Evolutionary conservation across 2,888 invertebrate genomes (phyloP), one percentile per base, ranked within the genome.

Genomic region (Brachyptera putata): DNA sequence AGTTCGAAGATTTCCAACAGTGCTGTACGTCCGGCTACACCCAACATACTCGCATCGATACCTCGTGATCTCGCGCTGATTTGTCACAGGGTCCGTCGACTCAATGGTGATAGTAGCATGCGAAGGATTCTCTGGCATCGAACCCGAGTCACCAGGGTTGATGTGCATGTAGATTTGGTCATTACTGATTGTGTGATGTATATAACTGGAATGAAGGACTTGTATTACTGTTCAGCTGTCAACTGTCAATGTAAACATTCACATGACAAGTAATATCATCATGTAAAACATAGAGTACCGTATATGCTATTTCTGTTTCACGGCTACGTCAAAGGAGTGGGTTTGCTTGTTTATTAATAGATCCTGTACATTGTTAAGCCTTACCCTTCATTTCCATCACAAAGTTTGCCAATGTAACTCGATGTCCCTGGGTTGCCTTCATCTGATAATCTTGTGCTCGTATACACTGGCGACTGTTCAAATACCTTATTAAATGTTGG

Each of bases 1-100:
- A 63, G 95, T 95, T 71, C 93, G 84, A 66, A 96, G 80, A 77
- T 96, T 96, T 56, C 95, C 95, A 67, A 92, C 87, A 4, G 95
- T 95, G 73, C 93, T 95, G 75, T 95, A 95, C 58, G 91, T 91
- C 68, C 94, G 80, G 64, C 83, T 80, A 74, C 95, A 95, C 14
- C 91, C 91, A 63, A 89, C 87, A 76, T 88, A 94, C 76, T 93
- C 90, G 77, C 95, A 96, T 70, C 82, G 84, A 74, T 90, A 94
- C 68, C 92, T 80, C 68, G 85, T 85, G 39, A 82, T 77, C 69
- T 80, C 80, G 55, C 78, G 79, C 67, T 81, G 80, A 70, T 78
- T 79, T 37, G 80, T 80, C 58, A 78, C 75, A 50, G 81, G 79
- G 72, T 84, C 79, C 25, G 79, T 78, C 62, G 79, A 80, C 75